Evolutionary conservation across 53 echinoderm and acorn worm genomes (phyloP).

Genomic region (Echinarachnius parma): DNA sequence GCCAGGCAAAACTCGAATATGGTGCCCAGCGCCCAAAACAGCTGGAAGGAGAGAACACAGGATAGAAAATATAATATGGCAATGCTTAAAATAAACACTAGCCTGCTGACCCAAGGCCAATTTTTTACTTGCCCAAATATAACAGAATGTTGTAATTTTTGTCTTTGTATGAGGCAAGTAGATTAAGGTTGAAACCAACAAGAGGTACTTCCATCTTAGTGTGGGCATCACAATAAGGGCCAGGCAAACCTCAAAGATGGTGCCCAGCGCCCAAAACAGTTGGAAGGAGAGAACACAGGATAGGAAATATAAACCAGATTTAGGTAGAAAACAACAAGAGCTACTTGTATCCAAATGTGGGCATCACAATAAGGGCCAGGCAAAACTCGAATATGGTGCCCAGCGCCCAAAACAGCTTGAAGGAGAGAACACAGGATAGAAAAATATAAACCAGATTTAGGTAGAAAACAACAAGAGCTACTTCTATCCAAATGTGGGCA

Average conservation of each 20-base stretch:
- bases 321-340: conserved; percentile 71
- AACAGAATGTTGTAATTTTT: too few species aligned
- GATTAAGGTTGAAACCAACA: conserved; percentile 75
- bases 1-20: conserved; percentile 86
- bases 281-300: conserved; percentile 3
- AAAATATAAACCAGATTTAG: background rate
- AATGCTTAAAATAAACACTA: too few species aligned
- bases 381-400: conserved; percentile 89
- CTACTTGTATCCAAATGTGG: conserved; percentile 84
- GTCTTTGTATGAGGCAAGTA: too few species aligned
- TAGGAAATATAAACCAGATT: background rate
- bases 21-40: conserved; percentile 94
- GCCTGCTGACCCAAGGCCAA: too few species aligned
- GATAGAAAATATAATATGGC: background rate
- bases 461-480: conserved; percentile 80
- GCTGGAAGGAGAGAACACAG: too few species aligned
- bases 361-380: conserved; percentile 83
- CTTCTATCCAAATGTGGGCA: conserved; percentile 90
- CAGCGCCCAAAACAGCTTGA: conserved; percentile 88
- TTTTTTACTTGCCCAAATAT: too few species aligned
- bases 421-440: background rate
- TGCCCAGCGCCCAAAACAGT: conserved; percentile 94
- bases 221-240: conserved; percentile 88
- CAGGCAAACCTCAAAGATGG: conserved; percentile 82
- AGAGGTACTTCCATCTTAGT: conserved; percentile 83